Percentiles rank a stretch among this genome's conserved stretches.
Conservation (phyloP, 2,113 vertebrate genomes). For the Pluvialis apricaria region DNA sequence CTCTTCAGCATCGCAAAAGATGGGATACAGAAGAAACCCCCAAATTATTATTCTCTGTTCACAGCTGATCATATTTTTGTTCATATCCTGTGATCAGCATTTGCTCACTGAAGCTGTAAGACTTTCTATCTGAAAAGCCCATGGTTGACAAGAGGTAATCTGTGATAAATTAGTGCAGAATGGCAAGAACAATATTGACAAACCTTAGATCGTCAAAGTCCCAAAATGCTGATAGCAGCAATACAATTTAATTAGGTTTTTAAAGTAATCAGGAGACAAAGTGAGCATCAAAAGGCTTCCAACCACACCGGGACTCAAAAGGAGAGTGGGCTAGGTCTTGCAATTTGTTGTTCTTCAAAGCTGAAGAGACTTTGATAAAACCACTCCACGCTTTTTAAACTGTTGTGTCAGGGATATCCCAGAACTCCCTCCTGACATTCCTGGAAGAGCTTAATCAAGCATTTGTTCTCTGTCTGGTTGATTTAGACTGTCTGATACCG, state of each 20-base stretch:
- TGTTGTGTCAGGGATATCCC: not conserved
- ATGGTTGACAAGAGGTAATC: conserved; percentile 7
- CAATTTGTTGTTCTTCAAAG: not conserved
- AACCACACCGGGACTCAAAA: not conserved
- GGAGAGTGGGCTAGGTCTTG: not conserved
- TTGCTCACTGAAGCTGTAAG: not conserved
- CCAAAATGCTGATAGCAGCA: conserved; percentile 52
- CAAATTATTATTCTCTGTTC: not conserved
- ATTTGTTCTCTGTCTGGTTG: not conserved
- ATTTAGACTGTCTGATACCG: not conserved
- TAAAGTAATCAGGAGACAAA: not conserved
- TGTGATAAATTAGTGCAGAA: conserved; percentile 45
- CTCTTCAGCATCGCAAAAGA: not conserved
- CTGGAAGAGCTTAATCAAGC: not conserved
- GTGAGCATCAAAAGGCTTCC: not conserved
- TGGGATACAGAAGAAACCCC: not conserved
- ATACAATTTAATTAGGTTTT: conserved; percentile 25
- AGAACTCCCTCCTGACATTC: not conserved
- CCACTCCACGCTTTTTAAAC: not conserved
- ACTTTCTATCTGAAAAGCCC: not conserved
- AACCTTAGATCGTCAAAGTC: not conserved
- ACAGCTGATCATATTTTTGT: not conserved
- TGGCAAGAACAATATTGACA: conserved; percentile 55
- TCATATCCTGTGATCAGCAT: not conserved
- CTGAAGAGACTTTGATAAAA: not conserved